A percentile compares a stretch with the other conserved stretches of the same genome.
phyloP scores from a whole-genome alignment of 2,113 vertebrate genomes.

The Chloropsis hardwickii region DNA sequence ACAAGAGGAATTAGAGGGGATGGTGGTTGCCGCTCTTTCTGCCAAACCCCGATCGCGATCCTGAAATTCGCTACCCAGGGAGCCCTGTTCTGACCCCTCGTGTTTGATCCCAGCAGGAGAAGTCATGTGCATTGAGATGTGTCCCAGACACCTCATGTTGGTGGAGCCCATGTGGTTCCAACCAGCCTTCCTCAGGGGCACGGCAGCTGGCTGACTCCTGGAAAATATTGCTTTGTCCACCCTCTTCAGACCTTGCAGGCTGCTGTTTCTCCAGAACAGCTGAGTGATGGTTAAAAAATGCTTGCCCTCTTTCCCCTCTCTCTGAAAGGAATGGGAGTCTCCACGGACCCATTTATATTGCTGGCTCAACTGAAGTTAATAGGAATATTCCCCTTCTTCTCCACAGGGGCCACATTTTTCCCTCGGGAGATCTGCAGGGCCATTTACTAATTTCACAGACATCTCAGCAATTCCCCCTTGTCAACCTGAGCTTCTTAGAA shows the following conservation, averaged over 20 bases:
- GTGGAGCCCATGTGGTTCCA: not conserved
- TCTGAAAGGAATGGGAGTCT: not conserved
- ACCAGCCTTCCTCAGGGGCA: not conserved
- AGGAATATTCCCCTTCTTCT: slow-evolving; percentile 27
- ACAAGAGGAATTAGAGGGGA: slow-evolving; percentile 7
- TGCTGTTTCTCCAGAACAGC: not conserved
- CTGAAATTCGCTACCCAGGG: not conserved
- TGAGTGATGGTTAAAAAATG: slow-evolving; percentile 4
- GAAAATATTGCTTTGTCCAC: not conserved
- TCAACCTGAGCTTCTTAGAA: slow-evolving; percentile 39
- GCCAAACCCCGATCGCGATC: not conserved
- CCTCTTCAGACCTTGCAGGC: not conserved
- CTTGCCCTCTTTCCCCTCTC: not conserved
- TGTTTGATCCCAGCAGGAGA: slow-evolving; percentile 36
- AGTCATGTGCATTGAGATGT: not conserved
- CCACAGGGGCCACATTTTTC: not conserved
- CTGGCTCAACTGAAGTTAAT: slow-evolving; percentile 1
- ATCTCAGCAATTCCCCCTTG: not conserved
- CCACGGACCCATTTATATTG: not conserved
- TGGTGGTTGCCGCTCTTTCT: not conserved
- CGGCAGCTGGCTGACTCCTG: not conserved
- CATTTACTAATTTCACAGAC: slow-evolving; percentile 25
- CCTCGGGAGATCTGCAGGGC: not conserved
- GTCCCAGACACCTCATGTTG: not conserved
- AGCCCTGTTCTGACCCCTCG: not conserved